These are phyloP conservation scores for Drosophila malerkotliana DNA, from an alignment of 1,140 invertebrate genomes.

Conservation along the genomic window DNA sequence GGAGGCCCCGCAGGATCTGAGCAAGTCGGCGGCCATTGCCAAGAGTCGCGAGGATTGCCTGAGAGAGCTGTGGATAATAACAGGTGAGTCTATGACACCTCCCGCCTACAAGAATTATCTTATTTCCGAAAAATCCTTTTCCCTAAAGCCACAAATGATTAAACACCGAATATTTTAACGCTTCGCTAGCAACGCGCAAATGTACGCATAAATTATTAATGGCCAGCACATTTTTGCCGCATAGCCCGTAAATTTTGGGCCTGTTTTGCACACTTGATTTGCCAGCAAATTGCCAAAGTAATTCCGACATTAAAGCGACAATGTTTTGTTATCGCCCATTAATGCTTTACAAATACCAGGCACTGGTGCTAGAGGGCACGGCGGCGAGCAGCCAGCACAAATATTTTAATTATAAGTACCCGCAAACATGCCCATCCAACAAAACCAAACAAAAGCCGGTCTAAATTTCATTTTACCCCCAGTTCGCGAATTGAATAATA, in stretches of 20 bases:
- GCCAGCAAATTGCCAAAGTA: conserved; percentile 47
- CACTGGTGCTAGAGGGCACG: neutral
- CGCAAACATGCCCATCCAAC: conserved; percentile 11
- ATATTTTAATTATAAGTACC: conserved; percentile 69
- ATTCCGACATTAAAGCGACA: conserved; percentile 37
- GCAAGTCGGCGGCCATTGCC: conserved; percentile 75
- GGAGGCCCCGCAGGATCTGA: conserved; percentile 81
- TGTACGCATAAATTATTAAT: conserved; percentile 34
- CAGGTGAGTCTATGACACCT: conserved; percentile 64
- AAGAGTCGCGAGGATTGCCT: conserved; percentile 84
- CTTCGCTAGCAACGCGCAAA: conserved; percentile 12
- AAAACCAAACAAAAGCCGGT: conserved; percentile 19
- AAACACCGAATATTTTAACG: conserved; percentile 23
- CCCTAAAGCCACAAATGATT: neutral
- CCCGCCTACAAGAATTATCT: no score
- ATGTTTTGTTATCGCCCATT: conserved; percentile 51
- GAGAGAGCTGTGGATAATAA: conserved; percentile 84
- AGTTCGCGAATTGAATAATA: conserved; percentile 54
- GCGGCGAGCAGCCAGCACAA: conserved; percentile 11
- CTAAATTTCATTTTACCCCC: conserved; percentile 41
- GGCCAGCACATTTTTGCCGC: conserved; percentile 42
- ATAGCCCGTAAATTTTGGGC: conserved; percentile 44
- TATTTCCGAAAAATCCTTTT: neutral
- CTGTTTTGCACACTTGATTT: conserved; percentile 62
- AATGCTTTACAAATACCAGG: conserved; percentile 60